Evolutionary conservation across 2,797 vertebrate genomes (phyloP).

Genomic region (Brachyalestes nurse): DNA sequence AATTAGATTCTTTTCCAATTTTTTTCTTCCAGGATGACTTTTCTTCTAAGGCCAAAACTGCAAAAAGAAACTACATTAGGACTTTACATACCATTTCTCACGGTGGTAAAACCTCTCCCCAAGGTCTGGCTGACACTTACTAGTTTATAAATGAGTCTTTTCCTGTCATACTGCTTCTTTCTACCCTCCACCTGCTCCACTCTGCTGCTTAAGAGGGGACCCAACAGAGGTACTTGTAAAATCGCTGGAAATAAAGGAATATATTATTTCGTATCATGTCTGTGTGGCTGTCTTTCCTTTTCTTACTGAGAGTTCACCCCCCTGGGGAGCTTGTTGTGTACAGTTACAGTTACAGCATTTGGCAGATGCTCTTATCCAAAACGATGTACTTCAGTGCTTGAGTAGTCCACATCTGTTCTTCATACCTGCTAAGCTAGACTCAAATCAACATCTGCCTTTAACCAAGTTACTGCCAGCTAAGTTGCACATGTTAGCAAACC

Average conservation of each 20-base stretch:
- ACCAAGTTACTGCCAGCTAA: too few species aligned
- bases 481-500: too few species aligned
- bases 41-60: background rate
- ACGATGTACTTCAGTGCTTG: too few species aligned
- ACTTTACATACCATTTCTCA: too few species aligned
- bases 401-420: too few species aligned
- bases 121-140: background rate
- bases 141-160: background rate
- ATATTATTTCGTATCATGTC: conserved; percentile 77
- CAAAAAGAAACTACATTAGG: too few species aligned
- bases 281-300: conserved; percentile 39
- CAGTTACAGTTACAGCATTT: too few species aligned
- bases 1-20: too few species aligned
- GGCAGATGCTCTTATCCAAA: too few species aligned
- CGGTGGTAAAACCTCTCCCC: background rate
- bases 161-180: conserved; percentile 45
- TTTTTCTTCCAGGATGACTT: background rate
- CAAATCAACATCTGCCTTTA: too few species aligned
- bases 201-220: conserved; percentile 65
- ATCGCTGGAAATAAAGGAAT: conserved; percentile 83
- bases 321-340: too few species aligned
- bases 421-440: too few species aligned
- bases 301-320: background rate
- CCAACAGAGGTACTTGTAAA: conserved; percentile 74
- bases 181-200: conserved; percentile 39